Base-by-base conservation (phyloP, 2,888 invertebrate species). In the Octonoba sinensis region DNA sequence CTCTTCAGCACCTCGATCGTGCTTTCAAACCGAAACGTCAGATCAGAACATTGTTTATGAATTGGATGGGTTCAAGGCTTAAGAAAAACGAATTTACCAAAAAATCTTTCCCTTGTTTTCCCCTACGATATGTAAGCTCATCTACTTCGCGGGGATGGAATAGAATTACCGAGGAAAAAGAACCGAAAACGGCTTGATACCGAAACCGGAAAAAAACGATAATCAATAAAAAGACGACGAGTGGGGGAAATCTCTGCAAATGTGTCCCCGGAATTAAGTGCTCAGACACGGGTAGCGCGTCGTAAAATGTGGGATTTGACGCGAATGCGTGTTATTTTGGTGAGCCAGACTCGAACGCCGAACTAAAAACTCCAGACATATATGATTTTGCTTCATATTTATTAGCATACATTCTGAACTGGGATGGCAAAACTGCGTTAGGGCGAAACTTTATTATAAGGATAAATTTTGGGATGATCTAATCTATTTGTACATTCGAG, bases 41-140 rank as follows among this genome's bases (percentile, higher is more conserved):
- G 78, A 79, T 79, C 78, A 79, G 66, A 44, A 67, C 46, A 75
- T 75, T 75, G 75, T 79, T 79, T 79, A 79, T 79, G 72, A 67
- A 78, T 75, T 75, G 67, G 59, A 18, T 51, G 64, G 64, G 46
- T 73, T 65, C 22, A 54, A 24, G 67, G 54, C 46, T 47, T 22
- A 59, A 47, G 51, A 49, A 56, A 70, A 24, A 59, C 49, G 27
- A 72, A 62, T 51, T 44, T 18, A 60, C 60, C n/a, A 46, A 69
- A 56, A 64, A 59, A 60, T 49, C 20, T 3, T 27, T 51, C 44
- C 22, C 44, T 75, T 67, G 66, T 75, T 75, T 60, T 44, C 54
- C 36, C 47, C 51, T 51, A 36, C 36, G 36, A 36, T 11, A 36
- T 8, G 36, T 36, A 36, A 36, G 36, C 36, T 36, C 36, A 36